These are phyloP conservation scores for Ictalurus furcatus DNA, from an alignment of 2,113 vertebrate genomes.

Conservation along the genomic window DNA sequence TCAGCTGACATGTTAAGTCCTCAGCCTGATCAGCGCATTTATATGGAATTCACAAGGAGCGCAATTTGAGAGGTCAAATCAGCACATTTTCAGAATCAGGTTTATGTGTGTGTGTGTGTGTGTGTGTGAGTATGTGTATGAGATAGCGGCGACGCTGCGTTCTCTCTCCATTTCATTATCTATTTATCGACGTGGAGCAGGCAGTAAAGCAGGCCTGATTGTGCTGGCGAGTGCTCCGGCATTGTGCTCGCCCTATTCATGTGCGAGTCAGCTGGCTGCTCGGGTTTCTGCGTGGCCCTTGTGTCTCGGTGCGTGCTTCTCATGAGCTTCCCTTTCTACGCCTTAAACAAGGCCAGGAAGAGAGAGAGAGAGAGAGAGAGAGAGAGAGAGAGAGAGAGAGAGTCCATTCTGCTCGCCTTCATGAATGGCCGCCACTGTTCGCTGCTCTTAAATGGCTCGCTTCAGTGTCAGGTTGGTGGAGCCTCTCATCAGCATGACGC, in stretches of 20 bases:
- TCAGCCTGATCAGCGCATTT: constrained; percentile 1
- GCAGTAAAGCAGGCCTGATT: constrained; percentile 64
- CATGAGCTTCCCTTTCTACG: constrained; percentile 79
- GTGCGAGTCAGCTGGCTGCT: constrained; percentile 76
- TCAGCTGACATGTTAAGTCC: neutral
- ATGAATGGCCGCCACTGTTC: constrained; percentile 79
- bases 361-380: constrained; percentile 79
- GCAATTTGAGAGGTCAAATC: constrained; percentile 20
- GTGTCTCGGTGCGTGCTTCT: constrained; percentile 68
- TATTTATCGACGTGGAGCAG: constrained; percentile 57
- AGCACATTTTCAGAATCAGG: constrained; percentile 14
- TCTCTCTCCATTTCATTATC: constrained; percentile 58
- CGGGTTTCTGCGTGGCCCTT: constrained; percentile 71
- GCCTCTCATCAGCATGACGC: constrained; percentile 80
- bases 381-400: constrained; percentile 77
- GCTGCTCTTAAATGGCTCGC: constrained; percentile 81
- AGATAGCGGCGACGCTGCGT: constrained; percentile 41
- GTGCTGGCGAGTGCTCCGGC: constrained; percentile 69
- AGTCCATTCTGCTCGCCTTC: constrained; percentile 77
- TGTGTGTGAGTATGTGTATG: constrained; percentile 30
- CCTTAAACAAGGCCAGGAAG: constrained; percentile 78
- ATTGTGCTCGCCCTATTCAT: constrained; percentile 77
- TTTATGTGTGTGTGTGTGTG: constrained; percentile 6
- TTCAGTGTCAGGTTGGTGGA: constrained; percentile 83
- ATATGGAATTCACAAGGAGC: neutral